Evolutionary conservation across 2,113 vertebrate genomes (phyloP).

Genomic region (Lagenorhynchus albirostris): DNA sequence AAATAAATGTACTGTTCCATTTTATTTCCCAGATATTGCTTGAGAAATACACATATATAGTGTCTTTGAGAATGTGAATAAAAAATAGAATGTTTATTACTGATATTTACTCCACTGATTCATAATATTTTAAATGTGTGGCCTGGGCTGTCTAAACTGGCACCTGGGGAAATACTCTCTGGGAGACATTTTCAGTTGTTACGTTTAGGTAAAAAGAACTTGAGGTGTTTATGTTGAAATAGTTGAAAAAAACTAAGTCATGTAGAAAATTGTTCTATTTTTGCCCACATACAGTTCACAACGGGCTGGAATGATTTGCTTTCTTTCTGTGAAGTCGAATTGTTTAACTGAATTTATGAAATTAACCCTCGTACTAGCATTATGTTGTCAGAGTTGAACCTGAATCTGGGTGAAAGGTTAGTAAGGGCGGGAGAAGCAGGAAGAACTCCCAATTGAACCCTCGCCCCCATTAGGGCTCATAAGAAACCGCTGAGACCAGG

Average conservation of each 20-base stretch:
- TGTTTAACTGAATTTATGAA: neutral
- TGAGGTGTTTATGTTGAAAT: neutral
- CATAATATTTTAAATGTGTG: neutral
- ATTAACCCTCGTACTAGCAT: neutral
- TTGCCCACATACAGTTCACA: neutral
- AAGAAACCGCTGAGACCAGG: neutral
- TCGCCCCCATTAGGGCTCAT: neutral
- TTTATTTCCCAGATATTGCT: slow-evolving; percentile 53
- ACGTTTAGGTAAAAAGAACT: neutral
- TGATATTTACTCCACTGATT: neutral
- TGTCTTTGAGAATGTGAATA: slow-evolving; percentile 31
- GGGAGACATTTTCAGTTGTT: neutral
- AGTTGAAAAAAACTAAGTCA: neutral
- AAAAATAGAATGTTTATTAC: neutral
- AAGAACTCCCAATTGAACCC: neutral
- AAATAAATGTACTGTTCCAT: slow-evolving; percentile 51
- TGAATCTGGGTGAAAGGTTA: neutral
- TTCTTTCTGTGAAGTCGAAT: neutral
- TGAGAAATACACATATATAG: slow-evolving; percentile 30
- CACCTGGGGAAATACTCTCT: neutral
- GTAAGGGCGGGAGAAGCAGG: neutral
- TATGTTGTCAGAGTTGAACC: neutral
- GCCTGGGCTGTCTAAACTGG: neutral
- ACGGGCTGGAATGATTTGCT: neutral
- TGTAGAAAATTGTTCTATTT: slow-evolving; percentile 13